Evolutionary conservation across 2,113 vertebrate species (phyloP).

Genomic region (Semnornis frantzii): DNA sequence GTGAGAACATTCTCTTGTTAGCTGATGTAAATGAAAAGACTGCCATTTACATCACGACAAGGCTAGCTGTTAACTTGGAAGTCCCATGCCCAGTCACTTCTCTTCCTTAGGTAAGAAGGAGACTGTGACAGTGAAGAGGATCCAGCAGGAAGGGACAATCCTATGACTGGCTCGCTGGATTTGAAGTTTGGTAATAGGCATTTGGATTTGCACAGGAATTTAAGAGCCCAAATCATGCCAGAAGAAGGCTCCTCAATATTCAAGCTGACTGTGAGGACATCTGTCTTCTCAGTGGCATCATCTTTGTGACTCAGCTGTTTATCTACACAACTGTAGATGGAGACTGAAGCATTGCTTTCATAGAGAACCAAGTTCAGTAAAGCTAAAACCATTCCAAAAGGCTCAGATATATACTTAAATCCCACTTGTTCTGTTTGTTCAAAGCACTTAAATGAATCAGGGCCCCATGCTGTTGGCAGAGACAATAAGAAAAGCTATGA

Average conservation of each 20-base stretch:
- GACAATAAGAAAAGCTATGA: not conserved
- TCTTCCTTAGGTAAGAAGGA: not conserved
- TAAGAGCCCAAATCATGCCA: not conserved
- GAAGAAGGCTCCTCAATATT: not conserved
- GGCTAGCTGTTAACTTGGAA: not conserved
- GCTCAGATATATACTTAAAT: slow-evolving; percentile 1
- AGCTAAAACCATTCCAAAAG: slow-evolving; percentile 26
- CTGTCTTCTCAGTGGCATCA: not conserved
- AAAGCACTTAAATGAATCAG: slow-evolving; percentile 14
- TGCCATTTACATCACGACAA: not conserved
- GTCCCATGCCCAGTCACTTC: not conserved
- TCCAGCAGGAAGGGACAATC: not conserved
- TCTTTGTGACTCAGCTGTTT: not conserved
- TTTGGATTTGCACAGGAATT: not conserved
- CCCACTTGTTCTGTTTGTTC: not conserved
- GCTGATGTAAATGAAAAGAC: not conserved
- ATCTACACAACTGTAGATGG: not conserved
- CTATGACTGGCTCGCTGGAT: not conserved
- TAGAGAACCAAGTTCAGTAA: not conserved
- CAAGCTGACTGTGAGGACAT: not conserved
- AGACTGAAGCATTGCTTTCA: not conserved
- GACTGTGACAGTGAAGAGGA: not conserved
- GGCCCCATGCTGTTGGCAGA: not conserved
- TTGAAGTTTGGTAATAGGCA: not conserved
- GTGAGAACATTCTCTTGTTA: not conserved